Evolutionary conservation across 2,888 invertebrate species (phyloP).

Genomic region (Diarsia brunnea): DNA sequence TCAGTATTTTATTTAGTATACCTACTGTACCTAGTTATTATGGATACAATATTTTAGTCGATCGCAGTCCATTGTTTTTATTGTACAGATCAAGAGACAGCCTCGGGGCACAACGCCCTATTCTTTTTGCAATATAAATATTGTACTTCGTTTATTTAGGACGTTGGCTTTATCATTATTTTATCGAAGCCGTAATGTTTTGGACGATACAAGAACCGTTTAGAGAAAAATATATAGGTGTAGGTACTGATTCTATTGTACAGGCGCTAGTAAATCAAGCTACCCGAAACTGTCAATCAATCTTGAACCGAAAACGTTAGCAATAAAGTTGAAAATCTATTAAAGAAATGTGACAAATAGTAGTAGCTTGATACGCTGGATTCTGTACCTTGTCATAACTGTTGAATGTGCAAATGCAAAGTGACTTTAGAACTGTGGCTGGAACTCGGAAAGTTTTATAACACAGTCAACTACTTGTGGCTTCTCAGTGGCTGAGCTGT

Average conservation of each 20-base stretch:
- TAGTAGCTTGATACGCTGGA: no score
- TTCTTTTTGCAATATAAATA: conserved; percentile 13
- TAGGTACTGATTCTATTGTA: background rate
- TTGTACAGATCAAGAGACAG: background rate
- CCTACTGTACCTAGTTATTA: background rate
- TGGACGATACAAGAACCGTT: background rate
- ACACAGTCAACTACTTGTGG: conserved; percentile 14
- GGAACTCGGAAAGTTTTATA: conserved; percentile 22
- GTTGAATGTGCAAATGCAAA: conserved; percentile 22
- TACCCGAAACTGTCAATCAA: no score
- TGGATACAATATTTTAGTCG: background rate
- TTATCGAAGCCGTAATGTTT: background rate
- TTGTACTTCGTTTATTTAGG: conserved; percentile 21
- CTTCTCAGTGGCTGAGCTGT: conserved; percentile 6
- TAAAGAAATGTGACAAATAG: no score
- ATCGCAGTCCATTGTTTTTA: conserved; percentile 9
- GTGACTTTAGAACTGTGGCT: conserved; percentile 21
- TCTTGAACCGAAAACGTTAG: no score
- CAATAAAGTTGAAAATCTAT: no score
- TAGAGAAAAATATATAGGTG: background rate
- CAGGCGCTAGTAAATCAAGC: no score
- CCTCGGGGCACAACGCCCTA: background rate
- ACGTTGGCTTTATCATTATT: conserved; percentile 13
- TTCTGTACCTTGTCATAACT: conserved; percentile 4
- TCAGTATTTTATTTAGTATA: background rate